A percentile compares a stretch with the other conserved stretches of the same genome.
These are phyloP conservation scores for Podiceps cristatus DNA, from an alignment of 2,113 vertebrate genomes.

Conservation along the genomic window DNA sequence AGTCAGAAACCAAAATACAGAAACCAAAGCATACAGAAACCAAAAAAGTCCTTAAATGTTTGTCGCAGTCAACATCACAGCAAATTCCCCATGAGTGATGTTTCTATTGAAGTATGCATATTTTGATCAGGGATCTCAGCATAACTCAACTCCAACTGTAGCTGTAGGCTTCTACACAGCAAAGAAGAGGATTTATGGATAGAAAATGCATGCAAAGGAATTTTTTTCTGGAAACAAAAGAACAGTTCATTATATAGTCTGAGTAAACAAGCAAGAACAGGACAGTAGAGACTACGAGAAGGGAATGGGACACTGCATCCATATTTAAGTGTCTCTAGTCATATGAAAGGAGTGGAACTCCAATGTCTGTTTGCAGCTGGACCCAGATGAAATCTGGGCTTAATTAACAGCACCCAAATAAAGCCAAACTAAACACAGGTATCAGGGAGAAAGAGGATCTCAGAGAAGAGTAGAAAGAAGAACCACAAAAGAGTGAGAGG, in stretches of 20 bases:
- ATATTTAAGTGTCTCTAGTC: neutral
- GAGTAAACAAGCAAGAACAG: neutral
- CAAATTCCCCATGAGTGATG: neutral
- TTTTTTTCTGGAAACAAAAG: neutral
- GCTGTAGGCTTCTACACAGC: neutral
- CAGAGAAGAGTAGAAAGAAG: neutral
- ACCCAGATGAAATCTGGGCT: neutral
- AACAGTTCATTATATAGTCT: neutral
- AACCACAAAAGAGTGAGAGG: neutral
- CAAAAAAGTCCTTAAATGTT: neutral
- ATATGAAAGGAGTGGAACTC: neutral
- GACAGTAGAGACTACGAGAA: neutral
- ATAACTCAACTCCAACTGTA: neutral
- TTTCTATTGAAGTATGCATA: neutral
- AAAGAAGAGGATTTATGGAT: neutral
- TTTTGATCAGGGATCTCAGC: conserved; percentile 19
- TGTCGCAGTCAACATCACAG: neutral
- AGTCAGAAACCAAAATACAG: neutral
- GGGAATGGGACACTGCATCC: neutral
- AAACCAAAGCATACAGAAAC: neutral
- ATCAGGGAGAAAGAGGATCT: neutral
- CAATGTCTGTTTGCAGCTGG: accelerated
- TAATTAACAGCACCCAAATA: neutral
- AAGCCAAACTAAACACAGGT: neutral
- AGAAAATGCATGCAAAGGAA: neutral